Evolutionary conservation across 2,113 vertebrate genomes (phyloP), one percentile per base, ranked within the genome.

Genomic region (Crotalus horridus): DNA sequence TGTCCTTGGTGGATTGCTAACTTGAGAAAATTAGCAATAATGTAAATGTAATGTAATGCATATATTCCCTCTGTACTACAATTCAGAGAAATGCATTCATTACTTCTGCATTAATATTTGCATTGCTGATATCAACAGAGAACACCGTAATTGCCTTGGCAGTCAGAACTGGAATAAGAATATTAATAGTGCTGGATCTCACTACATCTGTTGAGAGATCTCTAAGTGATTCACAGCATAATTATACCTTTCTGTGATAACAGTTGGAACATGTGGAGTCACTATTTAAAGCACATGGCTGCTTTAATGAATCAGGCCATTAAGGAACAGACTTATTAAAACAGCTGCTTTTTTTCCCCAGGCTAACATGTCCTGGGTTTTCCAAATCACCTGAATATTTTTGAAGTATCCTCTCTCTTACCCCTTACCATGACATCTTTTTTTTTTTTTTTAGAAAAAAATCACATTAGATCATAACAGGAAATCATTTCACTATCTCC

Each of bases 21-120:
- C 85, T 51, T 58, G 95, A 95, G 91, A 91, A 95, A 95, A 61
- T 94, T 92, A 92, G 53, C 56, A 96, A 96, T 95, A 94, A 95
- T 94, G 96, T 59, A 95, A 91, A 95, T 94, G 96, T 59, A 95
- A 91, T 94, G 88, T 94, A 95, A 95, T 95, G 96, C 96, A 90
- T 93, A 96, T 95, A 96, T 97, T 95, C 91, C 93, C 23, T 21
- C 85, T 81, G 91, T 95, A 95, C 55, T 88, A 43, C 5, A 97
- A 87, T 93, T 94, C 91, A 96, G 90, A 88, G 92, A 93, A 95
- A 93, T 94, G 93, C 39, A 95, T 53, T 39, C 0, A 0, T 90
- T 95, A 88, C 29, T 92, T 90, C 93, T 94, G 88, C 85, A 93
- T 93, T 96, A 96, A 94, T 89, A 94, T 81, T 94, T 61, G 95